Conservation (phyloP, 2,113 vertebrate genomes). For the Protobothrops flavoviridis region DNA sequence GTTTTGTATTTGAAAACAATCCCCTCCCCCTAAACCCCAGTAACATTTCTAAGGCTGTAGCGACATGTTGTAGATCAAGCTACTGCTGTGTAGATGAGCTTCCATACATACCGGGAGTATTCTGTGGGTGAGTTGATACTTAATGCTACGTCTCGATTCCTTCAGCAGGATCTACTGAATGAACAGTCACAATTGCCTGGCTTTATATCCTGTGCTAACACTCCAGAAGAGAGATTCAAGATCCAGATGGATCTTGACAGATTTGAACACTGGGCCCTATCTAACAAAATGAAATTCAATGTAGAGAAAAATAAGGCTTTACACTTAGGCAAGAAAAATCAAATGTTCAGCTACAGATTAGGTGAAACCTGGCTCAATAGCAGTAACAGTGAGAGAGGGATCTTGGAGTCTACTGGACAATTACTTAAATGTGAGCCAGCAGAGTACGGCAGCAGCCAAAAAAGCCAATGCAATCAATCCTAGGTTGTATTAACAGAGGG, state of each 20-base stretch:
- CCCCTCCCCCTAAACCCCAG: not conserved
- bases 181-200: not conserved
- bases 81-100: not conserved
- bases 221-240: not conserved
- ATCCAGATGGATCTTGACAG: not conserved
- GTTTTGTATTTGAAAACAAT: not conserved
- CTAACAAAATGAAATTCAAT: not conserved
- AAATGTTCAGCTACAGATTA: not conserved
- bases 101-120: not conserved
- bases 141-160: not conserved
- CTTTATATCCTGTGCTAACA: not conserved
- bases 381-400: not conserved
- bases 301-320: not conserved
- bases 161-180: not conserved
- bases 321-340: not conserved
- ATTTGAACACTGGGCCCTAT: not conserved
- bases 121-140: not conserved
- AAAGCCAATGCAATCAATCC: not conserved
- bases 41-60: too few species aligned
- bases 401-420: not conserved
- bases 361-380: not conserved
- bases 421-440: not conserved
- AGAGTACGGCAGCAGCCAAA: not conserved
- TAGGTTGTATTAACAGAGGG: not conserved
- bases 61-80: not conserved